Conservation (phyloP, 2,888 invertebrate genomes). For the Lottia gigantea region DNA sequence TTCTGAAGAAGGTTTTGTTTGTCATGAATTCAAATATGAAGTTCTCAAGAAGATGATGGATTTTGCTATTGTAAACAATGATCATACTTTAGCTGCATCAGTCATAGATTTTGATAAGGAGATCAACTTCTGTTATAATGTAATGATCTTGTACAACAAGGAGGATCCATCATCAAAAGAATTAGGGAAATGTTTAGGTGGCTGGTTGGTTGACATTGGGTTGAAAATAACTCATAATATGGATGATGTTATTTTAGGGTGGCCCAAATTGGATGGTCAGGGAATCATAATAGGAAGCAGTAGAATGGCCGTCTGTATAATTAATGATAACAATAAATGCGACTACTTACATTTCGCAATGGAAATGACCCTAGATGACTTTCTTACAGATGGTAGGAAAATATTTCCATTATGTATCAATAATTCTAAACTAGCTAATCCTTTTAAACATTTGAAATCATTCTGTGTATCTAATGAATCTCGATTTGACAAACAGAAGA, state of each 20-base stretch:
- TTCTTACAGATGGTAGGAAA: too few relatives aligned
- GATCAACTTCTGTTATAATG: background rate
- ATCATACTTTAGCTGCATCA: background rate
- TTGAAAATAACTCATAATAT: background rate
- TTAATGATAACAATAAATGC: background rate
- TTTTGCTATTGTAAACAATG: background rate
- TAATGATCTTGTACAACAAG: background rate
- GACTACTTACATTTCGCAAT: too few relatives aligned
- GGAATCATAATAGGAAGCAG: background rate
- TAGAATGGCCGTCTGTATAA: background rate
- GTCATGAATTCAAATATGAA: background rate
- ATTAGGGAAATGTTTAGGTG: too few relatives aligned
- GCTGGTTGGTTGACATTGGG: background rate
- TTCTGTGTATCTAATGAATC: too few relatives aligned
- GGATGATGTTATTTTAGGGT: background rate
- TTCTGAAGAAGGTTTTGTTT: background rate
- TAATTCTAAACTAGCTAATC: too few relatives aligned
- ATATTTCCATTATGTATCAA: too few relatives aligned
- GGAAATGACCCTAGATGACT: too few relatives aligned
- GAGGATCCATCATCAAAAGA: background rate
- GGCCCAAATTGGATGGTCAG: background rate
- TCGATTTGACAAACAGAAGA: too few relatives aligned
- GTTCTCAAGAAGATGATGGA: background rate
- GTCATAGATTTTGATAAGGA: background rate
- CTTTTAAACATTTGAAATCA: too few relatives aligned